Evolutionary conservation across 2,113 vertebrate genomes (phyloP).

Genomic region (Chinchilla lanigera): DNA sequence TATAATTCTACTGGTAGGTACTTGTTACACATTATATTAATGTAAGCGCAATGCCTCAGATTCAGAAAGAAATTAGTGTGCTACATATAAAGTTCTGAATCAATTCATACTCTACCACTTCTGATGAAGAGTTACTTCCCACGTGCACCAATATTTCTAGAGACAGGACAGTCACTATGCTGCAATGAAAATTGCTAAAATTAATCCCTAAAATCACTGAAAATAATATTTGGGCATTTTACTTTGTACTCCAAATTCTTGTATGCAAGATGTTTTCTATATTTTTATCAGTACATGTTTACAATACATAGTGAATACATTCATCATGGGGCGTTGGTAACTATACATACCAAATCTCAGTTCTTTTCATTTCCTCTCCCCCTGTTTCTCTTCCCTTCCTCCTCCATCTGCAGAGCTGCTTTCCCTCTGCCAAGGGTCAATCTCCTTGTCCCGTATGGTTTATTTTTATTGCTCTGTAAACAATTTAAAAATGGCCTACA

Average conservation of each 20-base stretch:
- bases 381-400: background rate
- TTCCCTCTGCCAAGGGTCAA: background rate
- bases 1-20: background rate
- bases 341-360: background rate
- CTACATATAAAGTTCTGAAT: background rate
- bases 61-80: background rate
- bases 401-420: background rate
- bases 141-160: background rate
- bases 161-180: background rate
- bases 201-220: background rate
- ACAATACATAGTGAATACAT: background rate
- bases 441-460: background rate
- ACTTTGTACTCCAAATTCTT: background rate
- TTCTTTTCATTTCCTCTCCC: background rate
- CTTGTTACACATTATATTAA: background rate
- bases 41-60: background rate
- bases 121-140: accelerated
- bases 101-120: background rate
- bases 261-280: background rate
- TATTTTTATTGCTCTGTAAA: background rate
- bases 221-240: background rate
- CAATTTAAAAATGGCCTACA: too few species aligned
- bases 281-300: background rate
- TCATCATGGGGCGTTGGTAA: background rate
- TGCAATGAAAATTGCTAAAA: background rate